A percentile compares a stretch with the other conserved stretches of the same genome.
Conservation (phyloP, 2,797 vertebrate species). For the Syndactyla subalaris region DNA sequence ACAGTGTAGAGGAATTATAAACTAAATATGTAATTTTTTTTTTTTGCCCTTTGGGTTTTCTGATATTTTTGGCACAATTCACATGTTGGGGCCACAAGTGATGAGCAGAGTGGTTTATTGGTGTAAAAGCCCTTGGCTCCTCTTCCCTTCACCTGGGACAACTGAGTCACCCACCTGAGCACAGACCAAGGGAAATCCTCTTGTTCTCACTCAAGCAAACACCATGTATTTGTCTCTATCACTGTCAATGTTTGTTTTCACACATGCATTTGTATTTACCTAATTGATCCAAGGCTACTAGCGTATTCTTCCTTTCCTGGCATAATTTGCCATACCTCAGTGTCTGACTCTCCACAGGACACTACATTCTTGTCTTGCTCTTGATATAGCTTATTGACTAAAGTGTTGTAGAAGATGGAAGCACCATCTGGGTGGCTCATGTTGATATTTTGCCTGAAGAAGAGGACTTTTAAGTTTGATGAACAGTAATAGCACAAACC, state of each 20-base stretch:
- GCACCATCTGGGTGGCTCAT: not conserved
- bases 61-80: not conserved
- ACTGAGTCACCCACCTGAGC: not conserved
- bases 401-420: not conserved
- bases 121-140: not conserved
- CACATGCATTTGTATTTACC: not conserved
- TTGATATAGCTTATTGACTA: not conserved
- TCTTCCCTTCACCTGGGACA: not conserved
- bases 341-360: not conserved
- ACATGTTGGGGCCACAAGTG: fast-evolving
- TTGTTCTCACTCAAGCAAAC: not conserved
- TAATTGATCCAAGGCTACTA: not conserved
- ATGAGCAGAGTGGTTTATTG: not conserved
- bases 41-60: not conserved
- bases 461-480: not conserved
- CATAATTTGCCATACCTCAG: not conserved
- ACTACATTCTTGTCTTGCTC: not conserved
- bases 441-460: not conserved
- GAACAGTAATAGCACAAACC: not conserved
- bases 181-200: not conserved
- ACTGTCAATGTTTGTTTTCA: not conserved
- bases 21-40: not conserved
- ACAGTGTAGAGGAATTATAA: not conserved
- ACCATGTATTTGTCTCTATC: not conserved
- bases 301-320: not conserved